These are phyloP conservation scores for Columba livia DNA, from an alignment of 2,113 vertebrate species.

Conservation along the genomic window DNA sequence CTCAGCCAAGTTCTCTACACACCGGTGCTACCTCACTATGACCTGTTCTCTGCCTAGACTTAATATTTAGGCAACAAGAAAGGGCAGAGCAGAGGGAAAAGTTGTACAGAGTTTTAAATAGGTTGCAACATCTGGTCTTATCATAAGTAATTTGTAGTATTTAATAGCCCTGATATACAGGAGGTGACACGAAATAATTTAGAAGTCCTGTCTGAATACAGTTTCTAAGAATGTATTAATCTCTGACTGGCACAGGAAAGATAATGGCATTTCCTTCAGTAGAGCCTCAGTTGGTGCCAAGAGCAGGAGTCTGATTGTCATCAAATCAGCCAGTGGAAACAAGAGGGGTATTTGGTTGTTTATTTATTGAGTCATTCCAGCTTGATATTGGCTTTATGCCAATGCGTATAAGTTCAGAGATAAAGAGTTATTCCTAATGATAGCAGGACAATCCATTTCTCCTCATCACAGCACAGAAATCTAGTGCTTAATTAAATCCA, in stretches of 20 bases:
- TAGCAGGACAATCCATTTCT: not conserved
- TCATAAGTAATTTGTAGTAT: constrained; percentile 63
- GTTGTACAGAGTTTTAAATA: constrained; percentile 20
- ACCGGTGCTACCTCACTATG: not conserved
- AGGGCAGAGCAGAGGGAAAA: not conserved
- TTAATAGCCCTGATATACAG: constrained; percentile 55
- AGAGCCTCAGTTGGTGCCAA: constrained; percentile 16
- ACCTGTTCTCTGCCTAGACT: not conserved
- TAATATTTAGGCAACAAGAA: not conserved
- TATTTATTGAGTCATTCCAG: constrained; percentile 65
- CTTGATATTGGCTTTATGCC: constrained; percentile 40
- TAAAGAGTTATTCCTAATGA: constrained; percentile 22
- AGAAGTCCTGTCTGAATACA: constrained; percentile 62
- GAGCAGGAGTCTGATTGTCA: constrained; percentile 47
- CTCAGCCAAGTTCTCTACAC: not conserved
- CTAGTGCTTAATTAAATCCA: not conserved
- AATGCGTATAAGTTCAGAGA: constrained; percentile 22
- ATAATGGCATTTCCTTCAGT: constrained; percentile 65
- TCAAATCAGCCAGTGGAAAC: constrained; percentile 54
- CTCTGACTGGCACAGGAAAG: constrained; percentile 53
- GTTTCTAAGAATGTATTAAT: constrained; percentile 65
- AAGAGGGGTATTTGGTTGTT: constrained; percentile 53
- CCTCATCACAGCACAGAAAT: not conserved
- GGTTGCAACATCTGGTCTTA: constrained; percentile 44
- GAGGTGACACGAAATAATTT: constrained; percentile 60